These are phyloP conservation scores for Heliconius himera DNA, from an alignment of 1,140 invertebrate species.

Conservation along the genomic window DNA sequence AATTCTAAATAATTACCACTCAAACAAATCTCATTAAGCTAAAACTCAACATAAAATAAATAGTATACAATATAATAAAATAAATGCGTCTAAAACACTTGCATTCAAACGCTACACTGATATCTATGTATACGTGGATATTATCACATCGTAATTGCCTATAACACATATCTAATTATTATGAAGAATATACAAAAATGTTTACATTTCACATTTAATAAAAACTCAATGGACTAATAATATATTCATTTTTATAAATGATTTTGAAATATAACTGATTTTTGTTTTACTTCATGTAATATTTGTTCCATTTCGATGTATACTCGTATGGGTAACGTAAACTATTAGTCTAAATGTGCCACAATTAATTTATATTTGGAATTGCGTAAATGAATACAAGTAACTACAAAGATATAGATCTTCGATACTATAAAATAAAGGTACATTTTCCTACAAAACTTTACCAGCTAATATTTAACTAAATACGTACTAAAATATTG, in stretches of 20 bases:
- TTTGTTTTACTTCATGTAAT: conserved; percentile 14
- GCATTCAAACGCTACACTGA: conserved; percentile 41
- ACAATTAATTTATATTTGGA: not conserved
- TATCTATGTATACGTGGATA: conserved; percentile 49
- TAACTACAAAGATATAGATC: not conserved
- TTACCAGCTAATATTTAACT: conserved; percentile 8
- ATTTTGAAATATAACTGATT: conserved; percentile 1
- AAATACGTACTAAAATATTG: conserved; percentile 20
- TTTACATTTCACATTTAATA: conserved; percentile 42
- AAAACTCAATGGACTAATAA: conserved; percentile 16
- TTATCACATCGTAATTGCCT: conserved; percentile 57
- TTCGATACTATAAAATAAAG: not conserved
- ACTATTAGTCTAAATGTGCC: conserved; percentile 8
- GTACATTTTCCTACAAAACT: not conserved
- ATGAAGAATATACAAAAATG: conserved; percentile 44
- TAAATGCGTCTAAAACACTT: conserved; percentile 39
- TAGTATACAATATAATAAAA: conserved; percentile 33
- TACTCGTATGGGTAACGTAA: conserved; percentile 4
- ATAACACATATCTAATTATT: conserved; percentile 52
- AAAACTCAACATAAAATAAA: conserved; percentile 26
- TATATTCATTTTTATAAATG: conserved; percentile 21
- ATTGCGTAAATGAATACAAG: conserved; percentile 7
- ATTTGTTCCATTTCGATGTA: conserved; percentile 21
- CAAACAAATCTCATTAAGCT: conserved; percentile 26
- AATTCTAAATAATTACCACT: conserved; percentile 31